Base-by-base conservation (phyloP, 2,888 invertebrate species). In the Nomada goodeniana region DNA sequence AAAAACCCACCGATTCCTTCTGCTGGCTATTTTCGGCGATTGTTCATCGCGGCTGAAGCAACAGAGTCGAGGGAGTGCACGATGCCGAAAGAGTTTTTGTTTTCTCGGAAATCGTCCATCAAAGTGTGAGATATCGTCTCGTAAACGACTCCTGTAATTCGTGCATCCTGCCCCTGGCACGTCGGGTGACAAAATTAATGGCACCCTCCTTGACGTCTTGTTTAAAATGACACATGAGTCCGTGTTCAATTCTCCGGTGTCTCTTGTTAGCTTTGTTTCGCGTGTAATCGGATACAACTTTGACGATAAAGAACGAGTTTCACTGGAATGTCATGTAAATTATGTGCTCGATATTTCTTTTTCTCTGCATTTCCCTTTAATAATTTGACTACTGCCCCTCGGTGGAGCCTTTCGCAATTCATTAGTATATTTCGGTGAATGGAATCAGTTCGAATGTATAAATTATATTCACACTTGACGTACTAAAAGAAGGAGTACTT, bases 21-120 rank as follows among this genome's bases (percentile, higher is more conserved):
- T n/a, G 29, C 64, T n/a, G 20, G 80, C 64, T 86, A 86, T 86
- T 86, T 86, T 53, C 63, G 73, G 75, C 70, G 47, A 68, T 61
- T 70, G 55, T 20, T 65, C 69, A 4, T 18, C 23, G 23, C 42
- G 50, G 52, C 57, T 44, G 81, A 42, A 59, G 72, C 81, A 64
- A 69, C 81, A 64, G 20, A n/a, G n/a, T 18, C 11, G 36, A 26
- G 72, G 57, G n/a, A 50, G 53, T 47, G n/a, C 50, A 10, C 36
- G 29, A 29, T 26, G 50, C 47, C n/a, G 67, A 68, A 73, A 59
- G 81, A 67, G 86, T 83, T 88, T 86, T 82, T 82, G 80, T 84
- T 85, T 91, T 91, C 90, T 85, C 79, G 88, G 91, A 91, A 92
- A 91, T 89, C 90, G 91, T 92, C 85, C 89, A 88, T 92, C 91